phyloP scores from a whole-genome alignment of 2,888 invertebrate genomes.

The Drosophila leonis region DNA sequence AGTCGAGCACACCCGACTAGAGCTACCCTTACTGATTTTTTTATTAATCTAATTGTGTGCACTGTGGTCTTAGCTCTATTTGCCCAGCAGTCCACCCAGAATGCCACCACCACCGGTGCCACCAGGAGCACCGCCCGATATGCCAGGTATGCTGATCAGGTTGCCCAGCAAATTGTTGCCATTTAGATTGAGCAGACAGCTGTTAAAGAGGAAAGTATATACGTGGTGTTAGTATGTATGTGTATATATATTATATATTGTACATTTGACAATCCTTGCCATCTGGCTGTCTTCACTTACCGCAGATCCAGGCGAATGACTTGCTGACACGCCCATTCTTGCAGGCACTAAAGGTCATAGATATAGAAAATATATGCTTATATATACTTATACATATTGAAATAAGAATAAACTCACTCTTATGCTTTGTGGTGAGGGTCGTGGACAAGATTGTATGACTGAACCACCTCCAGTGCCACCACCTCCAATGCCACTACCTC shows the following conservation, averaged over 20 bases:
- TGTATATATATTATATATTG: neutral
- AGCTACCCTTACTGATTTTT: constrained; percentile 29
- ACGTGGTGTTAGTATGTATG: neutral
- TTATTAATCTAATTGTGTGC: constrained; percentile 54
- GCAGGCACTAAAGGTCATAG: constrained; percentile 60
- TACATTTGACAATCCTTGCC: neutral
- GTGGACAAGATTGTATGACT: constrained; percentile 39
- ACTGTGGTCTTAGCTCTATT: constrained; percentile 22
- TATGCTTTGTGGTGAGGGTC: constrained; percentile 58
- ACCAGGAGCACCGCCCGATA: constrained; percentile 38
- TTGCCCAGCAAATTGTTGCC: constrained; percentile 75
- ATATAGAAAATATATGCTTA: neutral
- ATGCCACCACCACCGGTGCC: constrained; percentile 65
- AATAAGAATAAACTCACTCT: constrained; percentile 46
- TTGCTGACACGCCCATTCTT: constrained; percentile 74
- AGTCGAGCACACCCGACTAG: neutral
- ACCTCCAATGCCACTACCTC: neutral
- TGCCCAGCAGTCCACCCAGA: constrained; percentile 56
- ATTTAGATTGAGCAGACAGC: constrained; percentile 73
- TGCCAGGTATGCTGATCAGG: constrained; percentile 68
- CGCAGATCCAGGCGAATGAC: constrained; percentile 74
- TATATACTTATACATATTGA: neutral
- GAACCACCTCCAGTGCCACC: neutral
- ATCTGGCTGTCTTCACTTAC: constrained; percentile 48
- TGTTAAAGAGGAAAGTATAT: constrained; percentile 33